Evolutionary conservation across 2,888 invertebrate species (phyloP).

Genomic region (Sinhomidia bicolor): DNA sequence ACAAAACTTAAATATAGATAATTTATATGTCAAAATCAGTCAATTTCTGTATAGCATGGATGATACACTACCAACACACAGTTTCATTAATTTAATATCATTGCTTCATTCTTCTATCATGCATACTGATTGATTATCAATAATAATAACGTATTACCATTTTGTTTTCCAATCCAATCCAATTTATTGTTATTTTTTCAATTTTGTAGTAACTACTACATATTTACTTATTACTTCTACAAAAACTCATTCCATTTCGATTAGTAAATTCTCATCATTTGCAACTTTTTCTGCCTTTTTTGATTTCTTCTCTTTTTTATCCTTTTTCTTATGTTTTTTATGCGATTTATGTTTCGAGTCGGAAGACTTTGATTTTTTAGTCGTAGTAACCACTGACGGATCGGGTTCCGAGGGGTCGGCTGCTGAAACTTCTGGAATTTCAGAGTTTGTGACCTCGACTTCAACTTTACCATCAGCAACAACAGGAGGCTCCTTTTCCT

Average conservation of each 20-base stretch:
- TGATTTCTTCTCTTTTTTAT: conserved; percentile 67
- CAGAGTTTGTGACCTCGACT: conserved; percentile 45
- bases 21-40: conserved; percentile 60
- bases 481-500: no score
- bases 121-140: conserved; percentile 42
- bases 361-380: conserved; percentile 74
- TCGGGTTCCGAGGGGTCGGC: conserved; percentile 39
- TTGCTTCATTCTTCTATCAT: neutral
- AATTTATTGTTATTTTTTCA: neutral
- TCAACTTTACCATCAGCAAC: conserved; percentile 16
- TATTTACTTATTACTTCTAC: no score
- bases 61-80: conserved; percentile 37
- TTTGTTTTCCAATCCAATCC: neutral
- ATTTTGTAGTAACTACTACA: neutral
- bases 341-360: conserved; percentile 74
- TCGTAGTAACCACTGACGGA: conserved; percentile 25
- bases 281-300: conserved; percentile 66
- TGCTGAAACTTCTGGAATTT: conserved; percentile 40
- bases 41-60: conserved; percentile 61
- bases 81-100: conserved; percentile 48
- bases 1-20: conserved; percentile 45
- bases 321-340: conserved; percentile 75
- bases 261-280: conserved; percentile 75
- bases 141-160: neutral
- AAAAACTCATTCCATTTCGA: conserved; percentile 70